Base-by-base conservation (phyloP, 2,113 vertebrate species). In the Chaetodon auriga region DNA sequence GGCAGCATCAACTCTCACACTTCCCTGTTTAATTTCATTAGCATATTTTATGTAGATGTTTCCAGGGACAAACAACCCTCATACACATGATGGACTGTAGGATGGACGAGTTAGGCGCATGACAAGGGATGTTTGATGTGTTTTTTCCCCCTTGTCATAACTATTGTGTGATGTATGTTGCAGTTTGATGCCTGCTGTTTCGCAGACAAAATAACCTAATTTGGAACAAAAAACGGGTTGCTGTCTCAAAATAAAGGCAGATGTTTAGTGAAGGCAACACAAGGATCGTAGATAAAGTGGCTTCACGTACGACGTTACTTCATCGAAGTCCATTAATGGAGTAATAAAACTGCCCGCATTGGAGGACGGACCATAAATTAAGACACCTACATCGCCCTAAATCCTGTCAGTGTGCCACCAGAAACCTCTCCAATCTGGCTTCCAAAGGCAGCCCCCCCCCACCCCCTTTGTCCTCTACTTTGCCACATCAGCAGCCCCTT, bases 1-100 rank as follows among this genome's bases (percentile, higher is more conserved):
- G 82, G 84, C 88, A 53, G 81, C 86, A 78, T 88, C 91, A 88
- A 80, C 75, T 75, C 85, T 91, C 75, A 68, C 83, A 75, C 85
- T 91, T 89, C 80, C 82, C 46, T 83, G 55, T 92, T 92, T 94
- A 93, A 94, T 95, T 94, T 93, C 85, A 94, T 95, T 93, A 91
- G 84, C 92, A 94, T 93, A 93, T 92, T 94, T 93, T 92, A 93
- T 92, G 86, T 80, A 86, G 85, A 90, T 91, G 81, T 90, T 89
- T 92, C 70, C 68, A 30, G 68, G 62, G 74, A 84, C 88, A 89
- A 93, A 90, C 85, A 92, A 83, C 87, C 73, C 54, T 78, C 81
- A 86, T 81, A 76, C 46, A 49, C 78, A 45, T 1, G 68, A 78
- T n/a, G 64, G 80, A 75, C 75, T n/a, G 58, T 15, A 83, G 61